Percentiles rank a stretch among this genome's conserved stretches.
These are phyloP conservation scores for Megaleporinus macrocephalus DNA, from an alignment of 2,113 vertebrate genomes.

Conservation along the genomic window DNA sequence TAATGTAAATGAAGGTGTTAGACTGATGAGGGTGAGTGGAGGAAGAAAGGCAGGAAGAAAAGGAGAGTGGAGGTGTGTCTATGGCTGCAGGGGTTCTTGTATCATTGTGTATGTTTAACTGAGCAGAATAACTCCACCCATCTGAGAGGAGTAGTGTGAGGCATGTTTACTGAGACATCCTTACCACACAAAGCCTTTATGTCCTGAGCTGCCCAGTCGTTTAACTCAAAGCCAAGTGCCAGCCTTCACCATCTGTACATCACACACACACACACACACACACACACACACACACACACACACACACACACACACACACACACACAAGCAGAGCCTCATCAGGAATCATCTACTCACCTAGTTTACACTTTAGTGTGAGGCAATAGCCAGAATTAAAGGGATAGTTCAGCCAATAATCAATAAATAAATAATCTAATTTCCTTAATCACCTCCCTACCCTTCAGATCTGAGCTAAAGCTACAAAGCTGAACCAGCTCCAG, in stretches of 20 bases:
- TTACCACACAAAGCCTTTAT: conserved; percentile 3
- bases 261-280: too few relatives aligned
- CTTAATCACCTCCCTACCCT: too few relatives aligned
- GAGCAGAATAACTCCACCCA: background rate
- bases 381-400: too few relatives aligned
- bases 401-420: background rate
- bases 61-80: background rate
- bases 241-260: background rate
- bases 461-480: too few relatives aligned
- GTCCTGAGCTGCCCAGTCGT: background rate
- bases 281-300: too few relatives aligned
- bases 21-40: background rate
- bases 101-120: background rate
- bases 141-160: background rate
- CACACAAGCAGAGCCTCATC: background rate
- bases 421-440: too few relatives aligned
- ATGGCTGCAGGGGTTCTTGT: background rate
- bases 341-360: background rate
- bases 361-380: background rate
- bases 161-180: background rate
- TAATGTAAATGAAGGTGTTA: background rate
- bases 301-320: too few relatives aligned
- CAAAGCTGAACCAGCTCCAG: too few relatives aligned
- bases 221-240: conserved; percentile 3
- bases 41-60: background rate